Percentiles rank a stretch among this genome's conserved stretches.
Evolutionary conservation across 2,888 invertebrate genomes (phyloP).

Genomic region (Thysanoteuthis rhombus): DNA sequence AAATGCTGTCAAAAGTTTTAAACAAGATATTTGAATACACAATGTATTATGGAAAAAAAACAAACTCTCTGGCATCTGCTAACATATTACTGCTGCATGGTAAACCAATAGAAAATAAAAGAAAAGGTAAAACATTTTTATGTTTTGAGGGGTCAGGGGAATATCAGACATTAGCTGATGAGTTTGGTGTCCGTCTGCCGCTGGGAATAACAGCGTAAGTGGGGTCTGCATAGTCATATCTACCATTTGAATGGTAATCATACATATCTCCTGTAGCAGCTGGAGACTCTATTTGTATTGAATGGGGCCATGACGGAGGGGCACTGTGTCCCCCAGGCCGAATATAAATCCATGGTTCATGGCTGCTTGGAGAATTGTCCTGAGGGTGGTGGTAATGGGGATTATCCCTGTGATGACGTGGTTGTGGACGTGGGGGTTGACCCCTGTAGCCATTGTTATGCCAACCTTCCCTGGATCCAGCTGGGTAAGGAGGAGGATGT

Average conservation of each 20-base stretch:
- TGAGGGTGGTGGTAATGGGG: background rate
- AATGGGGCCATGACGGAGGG: background rate
- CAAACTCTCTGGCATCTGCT: background rate
- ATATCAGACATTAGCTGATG: conserved; percentile 1
- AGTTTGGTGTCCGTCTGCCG: background rate
- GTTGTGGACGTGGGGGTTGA: background rate
- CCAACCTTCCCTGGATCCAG: background rate
- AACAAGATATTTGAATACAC: background rate
- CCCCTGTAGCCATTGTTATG: background rate
- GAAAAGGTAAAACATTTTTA: background rate
- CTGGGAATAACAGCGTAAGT: background rate
- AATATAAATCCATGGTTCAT: conserved; percentile 1
- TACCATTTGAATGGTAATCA: background rate
- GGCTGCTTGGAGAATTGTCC: background rate
- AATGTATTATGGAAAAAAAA: background rate
- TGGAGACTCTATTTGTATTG: background rate
- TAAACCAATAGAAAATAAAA: background rate
- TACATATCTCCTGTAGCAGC: background rate
- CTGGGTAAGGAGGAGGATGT: background rate
- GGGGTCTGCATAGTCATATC: background rate
- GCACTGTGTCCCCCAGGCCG: conserved; percentile 17
- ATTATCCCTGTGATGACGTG: background rate
- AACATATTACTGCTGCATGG: background rate
- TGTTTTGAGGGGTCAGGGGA: background rate
- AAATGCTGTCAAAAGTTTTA: background rate